Base-by-base conservation (phyloP, 2,888 invertebrate species). In the Trissoscelio sp. region DNA sequence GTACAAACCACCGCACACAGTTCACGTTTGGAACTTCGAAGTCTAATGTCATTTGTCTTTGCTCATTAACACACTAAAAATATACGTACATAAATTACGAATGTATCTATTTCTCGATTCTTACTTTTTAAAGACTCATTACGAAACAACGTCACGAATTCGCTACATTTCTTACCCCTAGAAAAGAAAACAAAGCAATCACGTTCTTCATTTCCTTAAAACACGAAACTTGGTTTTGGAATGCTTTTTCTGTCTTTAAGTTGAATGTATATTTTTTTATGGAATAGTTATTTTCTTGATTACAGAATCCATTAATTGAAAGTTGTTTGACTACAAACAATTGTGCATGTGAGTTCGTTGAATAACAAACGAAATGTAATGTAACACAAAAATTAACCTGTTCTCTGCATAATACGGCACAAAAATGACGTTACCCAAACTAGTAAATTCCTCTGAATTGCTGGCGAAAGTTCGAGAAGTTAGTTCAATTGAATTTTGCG, bases 401-500 rank as follows among this genome's bases (percentile, higher is more conserved):
- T 48, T 58, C 28, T 37, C n/a, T 31, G 64, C 57, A 51, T 64
- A 48, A 64, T 48, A 39, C 14, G 58, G 31, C 24, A 67, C 46
- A 79, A 73, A 79, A 73, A 79, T 73, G 60, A 79, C 66, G 55
- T 67, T 55, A 73, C 42, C 34, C 34, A 51, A 66, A 72, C 46
- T 66, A 72, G 66, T 51, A 60, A 58, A 79, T 79, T 79, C 44
- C 60, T 66, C 39, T 42, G 66, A 73, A 73, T 73, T 79, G 60
- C 39, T 34, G 55, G 55, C 51, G 62, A 62, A 78, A 78, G 62
- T 78, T 70, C 34, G 73, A 48, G 66, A 73, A 79, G 79, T 79
- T 79, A 67, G 73, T 79, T 79, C 73, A 79, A 79, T 72, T 73
- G 79, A 73, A 79, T 79, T 79, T 73, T 66, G 66, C 22, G 24